These are phyloP conservation scores for Esox lucius DNA, from an alignment of 2,797 vertebrate genomes.

Conservation along the genomic window DNA sequence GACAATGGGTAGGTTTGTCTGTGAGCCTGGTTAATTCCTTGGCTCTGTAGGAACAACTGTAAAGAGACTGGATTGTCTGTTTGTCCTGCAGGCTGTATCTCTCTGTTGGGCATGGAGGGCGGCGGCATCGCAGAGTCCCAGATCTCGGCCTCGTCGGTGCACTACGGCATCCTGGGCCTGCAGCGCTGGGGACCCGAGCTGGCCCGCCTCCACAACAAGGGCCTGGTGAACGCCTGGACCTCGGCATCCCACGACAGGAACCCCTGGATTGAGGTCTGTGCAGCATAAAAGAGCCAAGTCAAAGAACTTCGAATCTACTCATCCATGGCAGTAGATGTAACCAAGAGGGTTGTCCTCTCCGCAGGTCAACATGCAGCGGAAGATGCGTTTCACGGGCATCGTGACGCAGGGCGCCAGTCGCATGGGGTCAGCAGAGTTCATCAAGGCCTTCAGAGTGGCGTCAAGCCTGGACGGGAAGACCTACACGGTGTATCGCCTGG, in stretches of 20 bases:
- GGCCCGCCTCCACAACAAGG: conserved; percentile 86
- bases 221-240: conserved; percentile 96
- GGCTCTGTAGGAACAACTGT: neutral
- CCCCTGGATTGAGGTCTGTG: conserved; percentile 91
- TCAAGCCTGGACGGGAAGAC: conserved; percentile 83
- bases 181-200: conserved; percentile 94
- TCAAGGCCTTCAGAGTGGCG: conserved; percentile 88
- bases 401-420: conserved; percentile 92
- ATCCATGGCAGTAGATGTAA: neutral
- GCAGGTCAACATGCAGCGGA: conserved; percentile 87
- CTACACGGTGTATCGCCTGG: conserved; percentile 71
- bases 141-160: conserved; percentile 86
- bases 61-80: neutral
- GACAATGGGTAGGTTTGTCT: neutral
- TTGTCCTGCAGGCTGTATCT: conserved; percentile 58
- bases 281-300: neutral
- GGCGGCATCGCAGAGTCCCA: conserved; percentile 86
- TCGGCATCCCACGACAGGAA: conserved; percentile 86
- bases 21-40: neutral
- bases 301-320: neutral
- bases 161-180: conserved; percentile 85
- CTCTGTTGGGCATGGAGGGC: conserved; percentile 88
- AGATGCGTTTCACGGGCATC: conserved; percentile 86
- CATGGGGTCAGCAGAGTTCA: conserved; percentile 80
- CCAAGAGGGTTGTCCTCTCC: conserved; percentile 4